phyloP scores from a whole-genome alignment of 2,113 vertebrate species.

The Ariopsis seemanni region DNA sequence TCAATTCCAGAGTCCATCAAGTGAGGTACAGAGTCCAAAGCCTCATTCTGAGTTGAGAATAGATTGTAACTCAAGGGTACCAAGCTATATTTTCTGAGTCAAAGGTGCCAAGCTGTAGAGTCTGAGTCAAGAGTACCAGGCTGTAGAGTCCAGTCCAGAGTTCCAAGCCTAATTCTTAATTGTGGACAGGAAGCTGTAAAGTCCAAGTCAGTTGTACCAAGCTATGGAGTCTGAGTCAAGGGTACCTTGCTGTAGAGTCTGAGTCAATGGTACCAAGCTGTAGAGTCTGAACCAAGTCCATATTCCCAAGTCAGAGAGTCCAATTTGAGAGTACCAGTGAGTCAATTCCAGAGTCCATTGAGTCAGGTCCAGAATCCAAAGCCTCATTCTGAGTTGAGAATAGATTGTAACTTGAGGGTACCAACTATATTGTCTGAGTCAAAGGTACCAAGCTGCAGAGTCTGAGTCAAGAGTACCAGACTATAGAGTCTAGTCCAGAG shows the following conservation, averaged over 20 bases:
- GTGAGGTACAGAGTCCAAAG: neutral
- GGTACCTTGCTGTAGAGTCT: neutral
- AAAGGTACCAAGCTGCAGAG: neutral
- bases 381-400: neutral
- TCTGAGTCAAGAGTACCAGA: neutral
- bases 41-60: neutral
- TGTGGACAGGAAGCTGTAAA: neutral
- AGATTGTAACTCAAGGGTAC: neutral
- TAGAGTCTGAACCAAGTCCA: neutral
- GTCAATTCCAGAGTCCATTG: neutral
- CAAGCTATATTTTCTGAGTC: neutral
- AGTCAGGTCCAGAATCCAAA: neutral
- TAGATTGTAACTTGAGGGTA: neutral
- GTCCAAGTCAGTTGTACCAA: neutral
- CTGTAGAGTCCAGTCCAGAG: neutral
- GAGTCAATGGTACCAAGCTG: neutral
- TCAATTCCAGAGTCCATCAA: neutral
- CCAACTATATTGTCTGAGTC: neutral
- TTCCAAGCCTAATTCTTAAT: neutral
- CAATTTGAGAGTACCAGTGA: neutral
- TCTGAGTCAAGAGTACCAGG: neutral
- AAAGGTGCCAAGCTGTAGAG: neutral
- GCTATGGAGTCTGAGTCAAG: neutral
- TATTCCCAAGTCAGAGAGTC: neutral
- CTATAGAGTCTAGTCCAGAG: neutral